Percentiles rank a stretch among this genome's conserved stretches.
These are phyloP conservation scores for Conomelus anceps DNA, from an alignment of 2,888 invertebrate species.

Conservation along the genomic window DNA sequence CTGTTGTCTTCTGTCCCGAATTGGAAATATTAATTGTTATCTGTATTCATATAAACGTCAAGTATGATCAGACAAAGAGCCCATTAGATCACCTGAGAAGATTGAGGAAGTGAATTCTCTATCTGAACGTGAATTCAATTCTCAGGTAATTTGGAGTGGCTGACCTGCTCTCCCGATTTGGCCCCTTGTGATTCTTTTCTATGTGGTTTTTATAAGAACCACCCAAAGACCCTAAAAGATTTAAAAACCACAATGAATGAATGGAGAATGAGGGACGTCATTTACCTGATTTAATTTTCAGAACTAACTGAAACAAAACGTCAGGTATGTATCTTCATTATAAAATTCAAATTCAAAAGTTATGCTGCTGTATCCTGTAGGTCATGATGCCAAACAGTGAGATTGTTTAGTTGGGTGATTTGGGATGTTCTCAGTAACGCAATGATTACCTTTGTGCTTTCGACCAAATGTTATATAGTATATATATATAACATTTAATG, in stretches of 20 bases:
- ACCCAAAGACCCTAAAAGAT: too few relatives aligned
- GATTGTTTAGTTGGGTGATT: too few relatives aligned
- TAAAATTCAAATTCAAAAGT: background rate
- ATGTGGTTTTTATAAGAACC: background rate
- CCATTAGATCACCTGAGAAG: conserved; percentile 11
- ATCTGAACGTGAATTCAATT: background rate
- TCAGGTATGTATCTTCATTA: background rate
- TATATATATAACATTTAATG: too few relatives aligned
- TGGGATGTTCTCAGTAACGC: too few relatives aligned
- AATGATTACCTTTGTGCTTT: too few relatives aligned
- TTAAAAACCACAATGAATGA: background rate
- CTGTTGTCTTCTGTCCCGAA: background rate
- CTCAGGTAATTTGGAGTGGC: background rate
- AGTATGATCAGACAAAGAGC: background rate
- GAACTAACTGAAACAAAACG: background rate
- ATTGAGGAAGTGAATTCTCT: conserved; percentile 1
- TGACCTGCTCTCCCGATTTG: background rate
- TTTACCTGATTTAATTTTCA: background rate
- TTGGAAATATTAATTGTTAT: background rate
- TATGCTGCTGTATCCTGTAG: too few relatives aligned
- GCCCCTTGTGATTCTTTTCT: background rate
- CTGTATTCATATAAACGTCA: background rate
- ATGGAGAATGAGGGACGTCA: too few relatives aligned
- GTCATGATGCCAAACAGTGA: too few relatives aligned
- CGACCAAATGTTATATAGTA: too few relatives aligned